Conservation (phyloP, 1,140 invertebrate genomes). For the Drosophila oshimai region DNA sequence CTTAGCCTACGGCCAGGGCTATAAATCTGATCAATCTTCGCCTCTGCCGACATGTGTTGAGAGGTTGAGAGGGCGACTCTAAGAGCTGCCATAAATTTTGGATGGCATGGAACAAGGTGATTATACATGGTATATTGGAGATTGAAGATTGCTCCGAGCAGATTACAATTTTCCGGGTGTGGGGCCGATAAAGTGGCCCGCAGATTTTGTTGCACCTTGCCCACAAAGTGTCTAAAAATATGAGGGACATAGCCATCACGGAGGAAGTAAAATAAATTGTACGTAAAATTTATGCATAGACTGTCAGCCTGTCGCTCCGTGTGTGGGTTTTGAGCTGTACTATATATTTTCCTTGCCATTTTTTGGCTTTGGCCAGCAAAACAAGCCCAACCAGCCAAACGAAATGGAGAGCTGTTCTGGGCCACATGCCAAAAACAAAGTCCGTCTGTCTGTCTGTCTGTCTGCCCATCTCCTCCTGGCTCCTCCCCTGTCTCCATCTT, state of each 20-base stretch:
- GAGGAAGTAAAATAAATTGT: slow-evolving; percentile 49
- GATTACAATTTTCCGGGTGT: slow-evolving; percentile 1
- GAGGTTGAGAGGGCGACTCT: slow-evolving; percentile 7
- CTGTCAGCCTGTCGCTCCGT: background rate
- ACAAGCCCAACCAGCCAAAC: slow-evolving; percentile 34
- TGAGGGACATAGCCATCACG: slow-evolving; percentile 14
- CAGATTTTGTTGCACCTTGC: slow-evolving; percentile 26
- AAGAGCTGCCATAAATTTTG: slow-evolving; percentile 65
- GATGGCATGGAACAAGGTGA: slow-evolving; percentile 19
- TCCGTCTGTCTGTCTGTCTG: background rate
- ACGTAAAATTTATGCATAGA: slow-evolving; percentile 50
- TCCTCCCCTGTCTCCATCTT: slow-evolving; percentile 6
- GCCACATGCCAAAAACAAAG: slow-evolving; percentile 42
- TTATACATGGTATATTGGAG: slow-evolving; percentile 33
- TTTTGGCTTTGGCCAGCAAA: slow-evolving; percentile 44
- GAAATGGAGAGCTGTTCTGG: slow-evolving; percentile 40
- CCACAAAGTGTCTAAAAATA: slow-evolving; percentile 35
- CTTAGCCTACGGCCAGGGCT: slow-evolving; percentile 26
- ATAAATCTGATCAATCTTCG: slow-evolving; percentile 59
- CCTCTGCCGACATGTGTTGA: slow-evolving; percentile 32
- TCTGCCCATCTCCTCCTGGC: background rate
- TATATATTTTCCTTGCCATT: slow-evolving; percentile 8
- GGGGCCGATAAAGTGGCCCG: background rate
- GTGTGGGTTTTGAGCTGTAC: slow-evolving; percentile 5
- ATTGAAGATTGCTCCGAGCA: slow-evolving; percentile 13